phyloP scores from a whole-genome alignment of 1,140 invertebrate species.

The Odontomachus brunneus region DNA sequence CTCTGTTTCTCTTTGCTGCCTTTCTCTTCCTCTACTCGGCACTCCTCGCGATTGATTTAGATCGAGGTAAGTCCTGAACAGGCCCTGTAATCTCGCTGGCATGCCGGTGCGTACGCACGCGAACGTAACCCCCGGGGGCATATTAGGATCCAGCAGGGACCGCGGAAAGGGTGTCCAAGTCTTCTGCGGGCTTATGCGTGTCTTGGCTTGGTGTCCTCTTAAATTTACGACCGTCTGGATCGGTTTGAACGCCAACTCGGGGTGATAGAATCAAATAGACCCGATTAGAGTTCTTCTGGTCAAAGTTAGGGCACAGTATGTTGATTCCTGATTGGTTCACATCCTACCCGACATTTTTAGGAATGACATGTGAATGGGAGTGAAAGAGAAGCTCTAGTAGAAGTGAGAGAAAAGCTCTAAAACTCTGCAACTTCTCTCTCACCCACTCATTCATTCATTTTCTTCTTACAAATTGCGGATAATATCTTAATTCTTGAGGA shows the following conservation, averaged over 20 bases:
- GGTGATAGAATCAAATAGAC: neutral
- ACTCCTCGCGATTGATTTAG: slow-evolving; percentile 68
- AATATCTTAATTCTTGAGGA: too few relatives aligned
- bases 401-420: too few relatives aligned
- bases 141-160: slow-evolving; percentile 22
- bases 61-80: slow-evolving; percentile 60
- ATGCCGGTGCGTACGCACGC: slow-evolving; percentile 62
- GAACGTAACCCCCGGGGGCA: slow-evolving; percentile 42
- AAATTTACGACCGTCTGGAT: slow-evolving; percentile 27
- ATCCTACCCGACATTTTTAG: too few relatives aligned
- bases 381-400: too few relatives aligned
- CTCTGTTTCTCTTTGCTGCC: neutral
- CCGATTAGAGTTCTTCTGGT: too few relatives aligned
- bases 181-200: neutral
- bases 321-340: too few relatives aligned
- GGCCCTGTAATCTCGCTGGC: slow-evolving; percentile 68
- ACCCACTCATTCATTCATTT: too few relatives aligned
- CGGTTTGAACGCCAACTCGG: neutral
- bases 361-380: too few relatives aligned
- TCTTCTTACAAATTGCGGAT: too few relatives aligned
- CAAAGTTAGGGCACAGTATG: too few relatives aligned
- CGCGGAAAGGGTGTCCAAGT: neutral
- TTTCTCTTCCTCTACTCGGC: slow-evolving; percentile 18
- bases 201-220: neutral
- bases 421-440: too few relatives aligned